Conservation (phyloP, 2,113 vertebrate genomes). For the Piaya cayana region DNA sequence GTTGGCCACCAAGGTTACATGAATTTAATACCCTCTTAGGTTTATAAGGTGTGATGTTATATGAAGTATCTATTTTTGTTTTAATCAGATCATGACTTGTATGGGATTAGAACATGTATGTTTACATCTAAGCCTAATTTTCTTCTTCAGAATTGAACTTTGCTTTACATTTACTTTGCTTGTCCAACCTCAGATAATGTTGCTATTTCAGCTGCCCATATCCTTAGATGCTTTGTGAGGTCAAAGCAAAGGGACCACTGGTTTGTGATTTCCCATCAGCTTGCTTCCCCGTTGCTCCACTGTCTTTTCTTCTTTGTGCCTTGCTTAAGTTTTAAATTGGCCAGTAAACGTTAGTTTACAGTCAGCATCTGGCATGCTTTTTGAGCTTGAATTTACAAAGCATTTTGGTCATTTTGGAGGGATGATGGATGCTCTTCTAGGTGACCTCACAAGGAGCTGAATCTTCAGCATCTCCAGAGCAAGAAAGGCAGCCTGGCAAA, state of each 20-base stretch:
- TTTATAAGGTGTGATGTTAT: not conserved
- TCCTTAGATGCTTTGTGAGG: not conserved
- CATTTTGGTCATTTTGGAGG: not conserved
- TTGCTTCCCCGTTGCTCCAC: not conserved
- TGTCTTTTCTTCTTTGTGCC: not conserved
- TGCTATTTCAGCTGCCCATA: not conserved
- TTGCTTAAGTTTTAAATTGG: constrained; percentile 35
- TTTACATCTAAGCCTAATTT: not conserved
- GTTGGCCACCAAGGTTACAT: not conserved
- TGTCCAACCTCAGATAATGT: not conserved
- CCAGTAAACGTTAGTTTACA: not conserved
- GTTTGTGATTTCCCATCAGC: not conserved
- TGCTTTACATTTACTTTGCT: not conserved
- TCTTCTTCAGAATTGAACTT: not conserved
- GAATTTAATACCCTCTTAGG: not conserved
- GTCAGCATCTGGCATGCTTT: not conserved
- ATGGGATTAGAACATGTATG: not conserved
- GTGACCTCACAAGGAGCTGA: not conserved
- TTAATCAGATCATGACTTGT: not conserved
- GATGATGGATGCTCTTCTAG: not conserved
- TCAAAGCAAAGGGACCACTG: not conserved
- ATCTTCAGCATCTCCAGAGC: not conserved
- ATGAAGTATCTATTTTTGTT: not conserved
- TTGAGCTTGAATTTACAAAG: constrained; percentile 31
- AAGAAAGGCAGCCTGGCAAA: constrained; percentile 15